Percentiles rank a stretch among this genome's conserved stretches.
Evolutionary conservation across 2,797 vertebrate genomes (phyloP).

Genomic region (Anguilla obscura): DNA sequence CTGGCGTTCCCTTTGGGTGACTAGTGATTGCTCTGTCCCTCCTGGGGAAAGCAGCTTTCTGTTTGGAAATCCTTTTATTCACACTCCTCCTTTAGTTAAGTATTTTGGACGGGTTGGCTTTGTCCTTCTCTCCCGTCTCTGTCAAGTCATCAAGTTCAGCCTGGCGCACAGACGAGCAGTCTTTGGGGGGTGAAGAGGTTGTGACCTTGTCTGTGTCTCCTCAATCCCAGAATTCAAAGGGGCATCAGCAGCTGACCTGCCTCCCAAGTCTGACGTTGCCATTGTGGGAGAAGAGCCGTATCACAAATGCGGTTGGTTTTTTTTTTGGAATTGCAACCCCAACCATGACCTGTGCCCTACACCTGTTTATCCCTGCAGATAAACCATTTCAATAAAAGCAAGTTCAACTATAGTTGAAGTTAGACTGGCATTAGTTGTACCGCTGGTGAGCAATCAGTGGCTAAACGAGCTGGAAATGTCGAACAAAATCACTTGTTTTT

Average conservation of each 20-base stretch:
- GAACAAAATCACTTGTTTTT: not conserved
- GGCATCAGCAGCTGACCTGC: conserved; percentile 52
- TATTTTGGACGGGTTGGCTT: conserved; percentile 31
- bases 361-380: not conserved
- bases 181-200: conserved; percentile 43
- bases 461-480: not conserved
- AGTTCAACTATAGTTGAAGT: not conserved
- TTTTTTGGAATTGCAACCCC: not conserved
- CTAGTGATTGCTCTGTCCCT: conserved; percentile 48
- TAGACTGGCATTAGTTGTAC: not conserved
- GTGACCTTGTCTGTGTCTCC: conserved; percentile 58
- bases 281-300: conserved; percentile 25
- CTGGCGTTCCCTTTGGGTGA: conserved; percentile 50
- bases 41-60: conserved; percentile 24
- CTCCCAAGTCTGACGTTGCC: conserved; percentile 41
- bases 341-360: not conserved
- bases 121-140: conserved; percentile 26
- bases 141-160: conserved; percentile 24
- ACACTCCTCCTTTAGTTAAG: not conserved
- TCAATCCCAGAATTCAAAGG: conserved; percentile 42
- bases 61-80: conserved; percentile 43
- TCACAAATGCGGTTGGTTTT: conserved; percentile 36
- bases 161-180: conserved; percentile 42
- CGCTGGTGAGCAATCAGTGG: not conserved
- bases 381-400: not conserved